Base-by-base conservation (phyloP, 2,113 vertebrate species). In the Pseudois nayaur region DNA sequence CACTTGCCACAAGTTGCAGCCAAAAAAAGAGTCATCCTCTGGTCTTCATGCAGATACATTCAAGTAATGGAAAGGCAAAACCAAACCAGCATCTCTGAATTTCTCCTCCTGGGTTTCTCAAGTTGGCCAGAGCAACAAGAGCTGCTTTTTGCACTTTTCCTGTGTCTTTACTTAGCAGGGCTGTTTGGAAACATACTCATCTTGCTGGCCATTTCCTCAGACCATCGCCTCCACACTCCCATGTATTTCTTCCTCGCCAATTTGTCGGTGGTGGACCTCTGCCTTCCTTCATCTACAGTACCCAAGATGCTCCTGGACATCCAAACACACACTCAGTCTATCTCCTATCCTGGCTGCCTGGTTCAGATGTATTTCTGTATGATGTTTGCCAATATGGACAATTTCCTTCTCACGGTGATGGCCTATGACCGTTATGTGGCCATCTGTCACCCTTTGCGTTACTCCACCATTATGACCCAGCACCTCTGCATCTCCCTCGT, bases 331-430 rank as follows among this genome's bases (percentile, higher is more conserved):
- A 91, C 60, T 60, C 95, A 87, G 8, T 87, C 91, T 31, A 97
- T 98, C 55, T 97, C 97, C 55, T 98, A 96, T 76, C 31, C 97
- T 15, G 71, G 93, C 33, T 97, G 96, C n/a, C 55, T 98, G 67
- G 60, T 84, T 87, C 97, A 97, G 62, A 94, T 97, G 95, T 97
- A 97, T 78, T 98, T 97, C 93, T 97, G 91, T 55, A 94, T 97
- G 74, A 97, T 98, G 97, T 98, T 98, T 96, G 93, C 97, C 64
- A 97, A 97, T 79, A 97, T 97, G 96, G 96, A 98, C 79, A 97
- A 96, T 23, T 97, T 98, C 25, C 96, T 98, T 55, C 97, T 97
- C 95, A 98, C 96, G 0, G 96, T 95, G 33, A 97, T 97, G 97
- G 97, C 97, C 6, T 98, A 96, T 74, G 97, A 97, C 50, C 91